Evolutionary conservation across 2,797 vertebrate species (phyloP), one percentile per base, ranked within the genome.

Genomic region (Coregonus ussuriensis): DNA sequence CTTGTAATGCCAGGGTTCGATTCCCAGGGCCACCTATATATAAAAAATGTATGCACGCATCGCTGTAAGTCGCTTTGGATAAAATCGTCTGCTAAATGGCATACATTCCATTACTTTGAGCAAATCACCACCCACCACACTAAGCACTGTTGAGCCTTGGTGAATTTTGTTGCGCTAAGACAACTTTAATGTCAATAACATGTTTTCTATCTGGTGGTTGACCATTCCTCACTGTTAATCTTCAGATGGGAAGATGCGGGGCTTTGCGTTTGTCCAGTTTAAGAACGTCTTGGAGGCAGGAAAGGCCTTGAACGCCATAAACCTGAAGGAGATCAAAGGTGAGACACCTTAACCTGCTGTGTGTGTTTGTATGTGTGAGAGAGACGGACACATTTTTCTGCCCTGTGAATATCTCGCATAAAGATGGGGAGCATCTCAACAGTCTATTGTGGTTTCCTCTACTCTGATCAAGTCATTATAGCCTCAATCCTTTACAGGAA

Each of bases 211-310:
- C 9, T 47, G 0, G 54, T 3, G 0, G 6, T 52, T 1, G 5
- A 13, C 59, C 3, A 31, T 35, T 52, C 15, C 25, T 18, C 21
- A 18, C 75, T 37, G 71, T 18, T 25, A 0, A 0, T 69, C 75
- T 74, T 21, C 81, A 97, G 96, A 97, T 80, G 96, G 96, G 25
- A 97, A 96, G 86, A 95, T 95, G 94, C 93, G 94, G 53, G 95
- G 97, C n/a, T 98, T 98, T 91, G 97, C 95, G 0, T 98, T 98
- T 85, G 93, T 97, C 79, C 93, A 94, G 88, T 95, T 97, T 83
- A 95, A 93, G 90, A 97, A 92, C 72, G 83, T 96, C 70, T 82
- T 91, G 47, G 91, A 95, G 79, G 97, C 97, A 1, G 92, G 93
- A n/a, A 96, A 86, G 78, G 97, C 96, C 0, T 92, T 98, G 25